Evolutionary conservation across 2,888 invertebrate genomes (phyloP), one percentile per base, ranked within the genome.

Genomic region (Microplitis deprimator): DNA sequence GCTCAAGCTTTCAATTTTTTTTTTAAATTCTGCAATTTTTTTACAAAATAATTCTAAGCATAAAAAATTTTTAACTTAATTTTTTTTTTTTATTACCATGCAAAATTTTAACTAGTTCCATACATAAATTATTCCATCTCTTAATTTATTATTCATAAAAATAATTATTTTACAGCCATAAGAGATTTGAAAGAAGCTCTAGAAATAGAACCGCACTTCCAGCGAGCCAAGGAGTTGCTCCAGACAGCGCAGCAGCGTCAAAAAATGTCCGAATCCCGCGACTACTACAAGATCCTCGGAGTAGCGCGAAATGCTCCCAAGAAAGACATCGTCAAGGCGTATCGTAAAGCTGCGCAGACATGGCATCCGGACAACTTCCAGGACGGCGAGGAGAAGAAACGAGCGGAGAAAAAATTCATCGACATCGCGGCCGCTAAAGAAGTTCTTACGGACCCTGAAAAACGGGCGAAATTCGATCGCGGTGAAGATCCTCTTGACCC

Each of bases 361-460:
- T 99, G 99, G 98, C 99, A 99, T 91, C 99, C 99, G 0, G 99
- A 99, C 91, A 97, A 96, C 91, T 98, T 94, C 90, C 93, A 92
- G 73, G 92, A 93, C 71, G 95, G 94, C 10, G 95, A 96, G 80
- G 97, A 97, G 89, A 98, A 98, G 91, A 96, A 97, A 88, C 92
- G 94, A 72, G 99, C 99, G 0, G 96, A 99, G 90, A 98, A 98
- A 91, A 98, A 96, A 91, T 99, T 99, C 89, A 98, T 99, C 81
- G 99, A 99, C 90, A 95, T 99, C 86, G 99, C 99, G 2, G 97
- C 98, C 62, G 99, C 99, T 74, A 99, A 99, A 91, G 99, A 99
- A 92, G 98, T 98, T 84, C 91, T 96, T 50, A 95, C 96, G 64
- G 94, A 96, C 92, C 92, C 95, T 81, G 98, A 99, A 89, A 99